Evolutionary conservation across 2,113 vertebrate genomes (phyloP), one percentile per base, ranked within the genome.

Genomic region (Hippopotamus amphibius): DNA sequence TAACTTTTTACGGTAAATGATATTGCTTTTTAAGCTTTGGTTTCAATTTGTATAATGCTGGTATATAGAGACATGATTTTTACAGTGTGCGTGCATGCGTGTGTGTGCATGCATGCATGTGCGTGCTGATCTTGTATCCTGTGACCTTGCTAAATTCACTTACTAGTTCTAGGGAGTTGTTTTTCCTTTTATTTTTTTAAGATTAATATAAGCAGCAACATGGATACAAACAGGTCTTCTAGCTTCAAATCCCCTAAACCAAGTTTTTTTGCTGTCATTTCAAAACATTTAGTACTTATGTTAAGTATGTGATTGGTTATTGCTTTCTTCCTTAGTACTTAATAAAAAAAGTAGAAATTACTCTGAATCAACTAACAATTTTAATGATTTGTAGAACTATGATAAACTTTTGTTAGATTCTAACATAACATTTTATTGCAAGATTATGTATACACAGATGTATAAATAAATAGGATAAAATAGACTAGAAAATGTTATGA

Each of bases 341-440:
- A 43, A 88, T 37, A 81, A 87, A 96, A 68, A 80, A 96, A 93
- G 30, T 93, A 89, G 55, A 95, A 95, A 77, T 82, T 87, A 88
- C 30, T 94, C 37, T 91, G 79, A 11, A 55, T 80, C 48, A 24
- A 80, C 37, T 88, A 92, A 77, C 12, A 63, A 16, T 96, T 94
- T 93, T 72, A 95, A 81, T 97, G 17, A 86, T 43, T 90, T 87
- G 6, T 71, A 79, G 79, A 72, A 88, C 17, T 66, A 24, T 57
- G 65, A 43, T 74, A 46, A 92, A 69, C 7, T 94, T 65, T 57
- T 79, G 63, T 48, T 82, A 57, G 61, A 66, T 93, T 93, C 50
- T 86, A 65, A 86, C 12, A 41, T 76, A 83, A 28, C 24, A 84
- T 80, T 96, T 96, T 72, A 80, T 93, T 82, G 33, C 0, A 50